phyloP scores from a whole-genome alignment of 2,113 vertebrate genomes.

The Leptobrachium leishanense region DNA sequence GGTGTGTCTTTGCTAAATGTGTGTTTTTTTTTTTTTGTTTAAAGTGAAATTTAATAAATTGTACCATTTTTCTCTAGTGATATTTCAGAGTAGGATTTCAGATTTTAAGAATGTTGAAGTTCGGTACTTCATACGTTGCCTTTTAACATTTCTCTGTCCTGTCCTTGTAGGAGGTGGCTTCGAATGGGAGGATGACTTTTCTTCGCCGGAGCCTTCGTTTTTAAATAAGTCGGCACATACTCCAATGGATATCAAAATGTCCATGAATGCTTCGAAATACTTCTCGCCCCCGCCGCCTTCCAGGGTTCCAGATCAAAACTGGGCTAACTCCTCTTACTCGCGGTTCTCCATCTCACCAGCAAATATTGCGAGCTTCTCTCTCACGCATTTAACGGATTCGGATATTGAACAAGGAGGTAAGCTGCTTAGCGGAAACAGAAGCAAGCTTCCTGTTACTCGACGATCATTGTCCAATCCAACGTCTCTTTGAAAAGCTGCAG shows the following conservation, averaged over 20 bases:
- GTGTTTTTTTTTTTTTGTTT: too few relatives aligned
- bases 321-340: constrained; percentile 82
- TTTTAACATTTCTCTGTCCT: too few relatives aligned
- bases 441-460: too few relatives aligned
- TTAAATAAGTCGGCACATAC: constrained; percentile 73
- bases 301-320: constrained; percentile 75
- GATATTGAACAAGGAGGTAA: constrained; percentile 96
- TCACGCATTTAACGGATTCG: constrained; percentile 95
- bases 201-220: constrained; percentile 78
- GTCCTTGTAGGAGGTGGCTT: constrained; percentile 82
- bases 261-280: constrained; percentile 73
- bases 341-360: constrained; percentile 95
- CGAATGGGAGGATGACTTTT: constrained; percentile 93
- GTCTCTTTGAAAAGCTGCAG: too few relatives aligned
- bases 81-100: too few relatives aligned
- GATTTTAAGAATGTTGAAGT: too few relatives aligned
- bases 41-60: too few relatives aligned
- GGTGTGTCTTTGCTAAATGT: too few relatives aligned
- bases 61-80: too few relatives aligned
- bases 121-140: too few relatives aligned
- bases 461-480: too few relatives aligned
- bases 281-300: constrained; percentile 78
- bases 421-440: constrained; percentile 38
- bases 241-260: constrained; percentile 64
- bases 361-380: constrained; percentile 91